These are phyloP conservation scores for Camponotus fellah DNA, from an alignment of 2,888 invertebrate genomes.

Conservation along the genomic window DNA sequence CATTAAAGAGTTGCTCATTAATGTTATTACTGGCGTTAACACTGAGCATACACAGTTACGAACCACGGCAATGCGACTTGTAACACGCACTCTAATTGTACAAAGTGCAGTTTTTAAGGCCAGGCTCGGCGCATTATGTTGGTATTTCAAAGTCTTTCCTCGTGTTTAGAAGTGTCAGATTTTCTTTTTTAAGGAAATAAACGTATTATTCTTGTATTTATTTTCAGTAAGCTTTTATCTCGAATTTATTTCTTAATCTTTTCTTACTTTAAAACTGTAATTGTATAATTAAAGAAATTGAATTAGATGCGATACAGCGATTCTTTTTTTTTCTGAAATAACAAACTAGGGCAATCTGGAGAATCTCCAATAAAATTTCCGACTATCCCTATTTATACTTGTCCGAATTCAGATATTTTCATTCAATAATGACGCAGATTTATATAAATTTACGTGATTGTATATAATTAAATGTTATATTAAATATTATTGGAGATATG, in stretches of 20 bases:
- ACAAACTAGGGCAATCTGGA: background rate
- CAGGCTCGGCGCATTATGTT: conserved; percentile 28
- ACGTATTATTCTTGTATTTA: background rate
- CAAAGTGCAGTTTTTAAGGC: conserved; percentile 40
- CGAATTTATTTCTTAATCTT: background rate
- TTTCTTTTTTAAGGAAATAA: background rate
- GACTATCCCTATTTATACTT: conserved; percentile 26
- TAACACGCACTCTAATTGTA: conserved; percentile 42
- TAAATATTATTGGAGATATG: background rate
- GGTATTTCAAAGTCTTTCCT: conserved; percentile 1
- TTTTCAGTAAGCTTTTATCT: background rate
- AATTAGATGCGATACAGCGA: background rate
- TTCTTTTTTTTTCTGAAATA: background rate
- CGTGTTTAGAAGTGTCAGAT: conserved; percentile 17
- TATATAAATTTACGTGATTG: conserved; percentile 11
- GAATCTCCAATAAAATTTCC: background rate
- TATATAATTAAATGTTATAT: conserved; percentile 26
- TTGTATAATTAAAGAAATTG: background rate
- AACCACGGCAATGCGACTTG: conserved; percentile 37
- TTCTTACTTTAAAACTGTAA: background rate
- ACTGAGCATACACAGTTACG: conserved; percentile 34
- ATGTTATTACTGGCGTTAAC: conserved; percentile 52
- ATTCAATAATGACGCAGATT: conserved; percentile 40
- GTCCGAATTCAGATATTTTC: conserved; percentile 31
- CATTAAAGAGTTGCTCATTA: conserved; percentile 55